Evolutionary conservation across 2,113 vertebrate species (phyloP).

Genomic region (Microcebus tavaratra): DNA sequence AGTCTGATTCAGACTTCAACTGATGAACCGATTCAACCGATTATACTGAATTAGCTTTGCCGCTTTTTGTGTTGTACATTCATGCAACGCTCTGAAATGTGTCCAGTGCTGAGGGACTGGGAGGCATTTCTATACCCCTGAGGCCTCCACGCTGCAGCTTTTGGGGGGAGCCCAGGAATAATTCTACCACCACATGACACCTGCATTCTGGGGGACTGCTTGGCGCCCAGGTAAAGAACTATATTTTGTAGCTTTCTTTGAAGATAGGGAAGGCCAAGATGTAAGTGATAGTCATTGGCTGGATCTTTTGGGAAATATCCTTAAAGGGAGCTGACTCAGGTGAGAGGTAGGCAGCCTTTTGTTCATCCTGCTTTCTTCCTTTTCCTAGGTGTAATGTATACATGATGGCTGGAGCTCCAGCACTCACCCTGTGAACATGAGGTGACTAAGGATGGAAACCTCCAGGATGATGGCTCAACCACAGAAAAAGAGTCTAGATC

Average conservation of each 20-base stretch:
- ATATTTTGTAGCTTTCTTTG: not conserved
- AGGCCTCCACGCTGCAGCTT: not conserved
- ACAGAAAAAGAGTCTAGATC: not conserved
- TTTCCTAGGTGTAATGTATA: not conserved
- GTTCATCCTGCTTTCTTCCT: not conserved
- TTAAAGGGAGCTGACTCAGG: not conserved
- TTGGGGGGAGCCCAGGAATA: not conserved
- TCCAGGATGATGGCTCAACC: not conserved
- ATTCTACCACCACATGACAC: not conserved
- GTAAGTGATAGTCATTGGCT: not conserved
- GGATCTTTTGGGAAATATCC: not conserved
- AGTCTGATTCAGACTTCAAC: not conserved
- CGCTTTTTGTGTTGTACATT: not conserved
- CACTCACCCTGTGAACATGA: not conserved
- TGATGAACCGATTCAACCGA: not conserved
- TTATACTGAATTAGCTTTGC: not conserved
- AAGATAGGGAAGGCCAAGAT: not conserved
- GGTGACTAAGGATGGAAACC: not conserved
- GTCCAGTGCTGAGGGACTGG: not conserved
- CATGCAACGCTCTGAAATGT: not conserved
- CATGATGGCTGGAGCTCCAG: not conserved
- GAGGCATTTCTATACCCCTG: not conserved
- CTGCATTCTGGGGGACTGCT: not conserved
- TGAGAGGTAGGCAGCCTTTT: not conserved
- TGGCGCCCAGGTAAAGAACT: not conserved